Base-by-base conservation (phyloP, 2,888 invertebrate species). In the Dyspetes luteomarginatus region DNA sequence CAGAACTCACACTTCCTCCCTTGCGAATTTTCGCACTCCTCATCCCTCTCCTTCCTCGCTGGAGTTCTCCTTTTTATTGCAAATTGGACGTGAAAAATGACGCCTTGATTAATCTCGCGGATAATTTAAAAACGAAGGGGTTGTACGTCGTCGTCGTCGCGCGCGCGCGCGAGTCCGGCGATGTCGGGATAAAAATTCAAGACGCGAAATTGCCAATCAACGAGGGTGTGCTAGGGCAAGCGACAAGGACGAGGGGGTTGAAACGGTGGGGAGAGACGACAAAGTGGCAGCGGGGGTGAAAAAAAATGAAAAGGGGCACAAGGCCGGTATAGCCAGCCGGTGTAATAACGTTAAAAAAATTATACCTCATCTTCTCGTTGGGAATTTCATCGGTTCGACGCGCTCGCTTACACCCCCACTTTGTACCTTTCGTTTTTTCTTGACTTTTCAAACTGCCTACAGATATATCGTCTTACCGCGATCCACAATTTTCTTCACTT, bases 21-120 rank as follows among this genome's bases (percentile, higher is more conserved):
- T 71, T 28, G 52, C 43, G 28, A 36, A 65, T 36, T 78, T 71
- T 69, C 67, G 43, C 60, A 48, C 60, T 17, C 82, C 60, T 50
- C 24, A 19, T 36, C 69, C 64, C 41, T 62, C 74, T 56, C 45
- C 80, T 75, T 73, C 24, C 62, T 17, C 62, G 69, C 43, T 26
- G 83, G 82, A 56, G 69, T 69, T 73, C 76, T 88, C 84, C 86
- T 89, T 90, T 91, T 91, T 91, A 92, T 92, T 91, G 91, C 90
- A 92, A 92, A 92, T 92, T 92, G 91, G 91, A 92, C 92, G 91
- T 92, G 92, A 92, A 92, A 92, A 92, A 92, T 92, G 92, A 92
- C 90, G 91, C 91, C 92, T 91, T 92, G 91, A 92, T 92, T 92
- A 92, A 92, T 92, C 91, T 92, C 87, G 88, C 90, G 91, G 92